phyloP scores from a whole-genome alignment of 1,140 invertebrate species.

The Drosophila miranda region DNA sequence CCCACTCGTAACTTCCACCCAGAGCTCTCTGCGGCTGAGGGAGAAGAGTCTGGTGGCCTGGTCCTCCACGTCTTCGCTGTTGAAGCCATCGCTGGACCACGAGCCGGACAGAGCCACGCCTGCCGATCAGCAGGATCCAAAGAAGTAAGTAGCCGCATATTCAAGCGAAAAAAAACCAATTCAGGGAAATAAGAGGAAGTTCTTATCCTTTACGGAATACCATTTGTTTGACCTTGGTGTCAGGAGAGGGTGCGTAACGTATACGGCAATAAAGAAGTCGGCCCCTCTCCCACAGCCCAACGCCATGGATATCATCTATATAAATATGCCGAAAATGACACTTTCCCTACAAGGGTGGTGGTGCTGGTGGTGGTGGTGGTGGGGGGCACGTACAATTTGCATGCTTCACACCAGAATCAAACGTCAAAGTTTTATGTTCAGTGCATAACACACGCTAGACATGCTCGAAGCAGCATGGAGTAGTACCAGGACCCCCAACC shows the following conservation, averaged over 20 bases:
- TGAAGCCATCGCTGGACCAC: conserved; percentile 45
- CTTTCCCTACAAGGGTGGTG: conserved; percentile 44
- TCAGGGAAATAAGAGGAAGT: no score
- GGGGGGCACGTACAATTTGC: conserved; percentile 59
- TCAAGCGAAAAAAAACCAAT: no score
- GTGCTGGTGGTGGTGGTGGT: conserved; percentile 21
- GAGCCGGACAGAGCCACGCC: conserved; percentile 30
- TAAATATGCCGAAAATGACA: conserved; percentile 74
- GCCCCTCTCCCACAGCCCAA: no score
- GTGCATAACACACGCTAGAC: conserved; percentile 54
- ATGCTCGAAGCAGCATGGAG: conserved; percentile 21
- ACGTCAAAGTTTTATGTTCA: conserved; percentile 62
- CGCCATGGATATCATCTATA: conserved; percentile 8
- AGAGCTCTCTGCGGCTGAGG: conserved; percentile 32
- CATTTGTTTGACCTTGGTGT: conserved; percentile 63
- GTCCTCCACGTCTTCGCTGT: conserved; percentile 66
- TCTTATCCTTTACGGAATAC: no score
- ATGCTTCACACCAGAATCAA: conserved; percentile 70
- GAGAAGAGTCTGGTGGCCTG: conserved; percentile 62
- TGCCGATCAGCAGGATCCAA: conserved; percentile 11
- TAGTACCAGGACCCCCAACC: neutral
- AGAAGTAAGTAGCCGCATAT: conserved; percentile 35
- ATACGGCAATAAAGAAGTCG: conserved; percentile 22
- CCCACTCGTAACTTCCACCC: conserved; percentile 23
- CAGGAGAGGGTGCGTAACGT: conserved; percentile 11